Evolutionary conservation across 2,888 invertebrate genomes (phyloP).

Genomic region (Poecilus cupreus): DNA sequence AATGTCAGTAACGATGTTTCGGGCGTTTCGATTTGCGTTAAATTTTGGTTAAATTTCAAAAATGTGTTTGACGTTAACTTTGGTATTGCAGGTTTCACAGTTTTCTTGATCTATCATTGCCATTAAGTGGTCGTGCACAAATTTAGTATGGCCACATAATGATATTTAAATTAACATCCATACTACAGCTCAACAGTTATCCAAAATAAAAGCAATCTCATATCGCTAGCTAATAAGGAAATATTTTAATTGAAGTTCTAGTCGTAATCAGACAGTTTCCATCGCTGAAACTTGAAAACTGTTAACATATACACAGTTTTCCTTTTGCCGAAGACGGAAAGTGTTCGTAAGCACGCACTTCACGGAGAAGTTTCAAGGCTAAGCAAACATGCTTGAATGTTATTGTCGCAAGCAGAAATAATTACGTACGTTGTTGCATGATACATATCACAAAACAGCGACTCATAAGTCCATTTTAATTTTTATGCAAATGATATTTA

Average conservation of each 20-base stretch:
- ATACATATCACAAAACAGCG: not conserved
- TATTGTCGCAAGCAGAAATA: not conserved
- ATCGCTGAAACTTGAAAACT: slow-evolving; percentile 4
- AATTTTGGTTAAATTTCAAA: too few species aligned
- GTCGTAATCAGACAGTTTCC: not conserved
- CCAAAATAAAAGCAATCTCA: too few species aligned
- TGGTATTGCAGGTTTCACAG: too few species aligned
- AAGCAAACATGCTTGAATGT: not conserved
- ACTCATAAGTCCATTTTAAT: not conserved
- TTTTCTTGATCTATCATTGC: too few species aligned
- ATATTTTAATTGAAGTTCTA: not conserved
- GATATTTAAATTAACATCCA: too few species aligned
- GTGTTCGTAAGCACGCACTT: slow-evolving; percentile 17
- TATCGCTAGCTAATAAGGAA: not conserved
- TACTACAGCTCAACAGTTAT: too few species aligned
- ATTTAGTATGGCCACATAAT: too few species aligned
- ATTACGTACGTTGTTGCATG: slow-evolving; percentile 11
- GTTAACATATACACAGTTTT: not conserved
- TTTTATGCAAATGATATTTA: slow-evolving; percentile 12
- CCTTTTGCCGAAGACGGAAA: not conserved
- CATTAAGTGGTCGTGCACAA: too few species aligned
- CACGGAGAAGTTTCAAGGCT: slow-evolving; percentile 18
- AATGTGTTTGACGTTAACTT: too few species aligned
- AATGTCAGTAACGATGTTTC: too few species aligned
- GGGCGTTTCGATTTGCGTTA: too few species aligned